Evolutionary conservation across 1,140 invertebrate genomes (phyloP), one percentile per base, ranked within the genome.

Genomic region (Drosophila carrolli): DNA sequence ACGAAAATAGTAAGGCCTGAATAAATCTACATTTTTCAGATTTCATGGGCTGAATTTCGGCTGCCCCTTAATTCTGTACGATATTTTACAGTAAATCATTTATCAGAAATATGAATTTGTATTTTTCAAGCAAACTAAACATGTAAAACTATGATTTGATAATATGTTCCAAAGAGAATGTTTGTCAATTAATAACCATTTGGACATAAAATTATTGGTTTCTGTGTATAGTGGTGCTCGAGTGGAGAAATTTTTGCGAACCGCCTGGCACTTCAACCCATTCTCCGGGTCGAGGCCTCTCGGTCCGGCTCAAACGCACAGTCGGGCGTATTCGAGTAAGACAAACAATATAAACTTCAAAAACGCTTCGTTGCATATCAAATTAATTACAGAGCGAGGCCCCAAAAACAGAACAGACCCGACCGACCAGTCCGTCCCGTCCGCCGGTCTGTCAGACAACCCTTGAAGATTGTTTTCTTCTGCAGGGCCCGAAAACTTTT

Each of bases 311-410:
- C 38, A 32, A 27, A 70, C 41, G 16, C 43, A 40, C 40, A 72
- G 47, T 51, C 40, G 37, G 44, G 14, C 50, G 56, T 48, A 38
- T 51, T 86, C 71, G 68, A 89, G 71, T 88, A 89, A 89, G 71
- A 80, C 84, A 88, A 89, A 88, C 84, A 88, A 89, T 89, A 88
- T 80, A 88, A 89, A 89, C 84, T 84, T 88, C 72, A 86, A 84
- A 85, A 88, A 89, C 84, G 83, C 84, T 89, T 88, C 79, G 83
- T 89, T 89, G 83, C 83, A 88, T 88, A 88, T 88, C 84, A 88
- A 88, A 88, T 88, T 88, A 88, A 88, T 88, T 89, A 88, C 83
- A 80, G 56, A 68, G 58, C 67, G 72, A 78, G 75, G 63, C 72
- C 58, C 81, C 57, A 75, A 88, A 60, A 53, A 54, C 35, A 41